phyloP scores from a whole-genome alignment of 2,888 invertebrate genomes.

The Sericinus montela region DNA sequence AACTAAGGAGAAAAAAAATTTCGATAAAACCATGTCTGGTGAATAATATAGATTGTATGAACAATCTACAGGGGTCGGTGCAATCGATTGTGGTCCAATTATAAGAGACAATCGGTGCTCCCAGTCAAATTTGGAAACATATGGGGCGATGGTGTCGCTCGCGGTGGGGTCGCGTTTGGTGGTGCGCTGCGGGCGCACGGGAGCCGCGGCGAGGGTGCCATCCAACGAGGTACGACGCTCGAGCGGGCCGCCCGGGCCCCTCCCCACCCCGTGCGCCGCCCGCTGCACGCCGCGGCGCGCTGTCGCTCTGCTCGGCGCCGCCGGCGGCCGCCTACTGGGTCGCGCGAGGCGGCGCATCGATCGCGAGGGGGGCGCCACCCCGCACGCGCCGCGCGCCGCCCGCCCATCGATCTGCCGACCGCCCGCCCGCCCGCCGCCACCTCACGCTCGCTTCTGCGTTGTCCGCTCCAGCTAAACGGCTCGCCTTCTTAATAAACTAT shows the following conservation, averaged over 20 bases:
- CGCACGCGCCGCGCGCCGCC: constrained; percentile 40
- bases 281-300: constrained; percentile 25
- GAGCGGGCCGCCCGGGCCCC: constrained; percentile 28
- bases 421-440: constrained; percentile 3
- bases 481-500: not conserved
- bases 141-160: constrained; percentile 9
- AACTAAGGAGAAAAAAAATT: not conserved
- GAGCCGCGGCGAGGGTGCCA: constrained; percentile 19
- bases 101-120: not conserved
- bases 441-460: not conserved
- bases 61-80: not conserved
- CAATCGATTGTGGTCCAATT: not conserved
- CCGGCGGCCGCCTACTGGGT: constrained; percentile 33
- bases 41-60: not conserved
- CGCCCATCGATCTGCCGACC: constrained; percentile 30
- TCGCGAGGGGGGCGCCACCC: constrained; percentile 59
- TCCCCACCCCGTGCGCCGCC: constrained; percentile 35
- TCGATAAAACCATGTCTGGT: not conserved
- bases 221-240: constrained; percentile 20
- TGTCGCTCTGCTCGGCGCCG: constrained; percentile 31
- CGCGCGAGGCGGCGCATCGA: constrained; percentile 50
- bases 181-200: constrained; percentile 14
- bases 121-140: constrained; percentile 1
- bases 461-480: not conserved
- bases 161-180: constrained; percentile 11